phyloP scores from a whole-genome alignment of 2,113 vertebrate genomes.

The Reinhardtius hippoglossoides region DNA sequence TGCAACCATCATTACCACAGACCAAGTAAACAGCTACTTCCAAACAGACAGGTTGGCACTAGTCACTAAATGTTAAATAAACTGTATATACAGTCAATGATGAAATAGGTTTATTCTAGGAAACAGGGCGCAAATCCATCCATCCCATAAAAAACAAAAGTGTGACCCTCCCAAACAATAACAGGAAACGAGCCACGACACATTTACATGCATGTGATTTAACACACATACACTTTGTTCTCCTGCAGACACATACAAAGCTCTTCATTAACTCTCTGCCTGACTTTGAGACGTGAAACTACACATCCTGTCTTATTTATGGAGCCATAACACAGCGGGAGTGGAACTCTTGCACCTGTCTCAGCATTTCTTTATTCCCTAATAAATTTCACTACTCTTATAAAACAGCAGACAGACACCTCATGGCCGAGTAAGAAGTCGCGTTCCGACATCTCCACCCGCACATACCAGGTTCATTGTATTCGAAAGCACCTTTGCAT shows the following conservation, averaged over 20 bases:
- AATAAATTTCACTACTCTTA: conserved; percentile 54
- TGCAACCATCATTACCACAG: no score
- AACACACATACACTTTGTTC: background rate
- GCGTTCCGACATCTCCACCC: conserved; percentile 38
- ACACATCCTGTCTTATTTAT: conserved; percentile 56
- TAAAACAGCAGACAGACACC: conserved; percentile 49
- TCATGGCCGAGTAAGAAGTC: conserved; percentile 41
- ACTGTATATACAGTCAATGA: background rate
- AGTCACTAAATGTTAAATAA: background rate
- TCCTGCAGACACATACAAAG: background rate
- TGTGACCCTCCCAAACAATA: background rate
- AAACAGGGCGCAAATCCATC: background rate
- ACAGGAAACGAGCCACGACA: background rate
- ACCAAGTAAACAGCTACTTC: no score
- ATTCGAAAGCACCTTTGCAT: conserved; percentile 20
- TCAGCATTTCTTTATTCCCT: conserved; percentile 56
- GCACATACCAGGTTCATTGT: conserved; percentile 31
- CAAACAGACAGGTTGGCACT: no score
- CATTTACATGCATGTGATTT: background rate
- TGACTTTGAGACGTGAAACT: background rate
- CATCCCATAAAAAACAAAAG: background rate
- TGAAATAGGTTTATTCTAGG: background rate
- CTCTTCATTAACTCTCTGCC: conserved; percentile 12
- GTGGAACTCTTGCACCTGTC: conserved; percentile 59
- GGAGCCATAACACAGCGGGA: conserved; percentile 53